phyloP scores from a whole-genome alignment of 2,797 vertebrate species.

The Premnoplex brunnescens region DNA sequence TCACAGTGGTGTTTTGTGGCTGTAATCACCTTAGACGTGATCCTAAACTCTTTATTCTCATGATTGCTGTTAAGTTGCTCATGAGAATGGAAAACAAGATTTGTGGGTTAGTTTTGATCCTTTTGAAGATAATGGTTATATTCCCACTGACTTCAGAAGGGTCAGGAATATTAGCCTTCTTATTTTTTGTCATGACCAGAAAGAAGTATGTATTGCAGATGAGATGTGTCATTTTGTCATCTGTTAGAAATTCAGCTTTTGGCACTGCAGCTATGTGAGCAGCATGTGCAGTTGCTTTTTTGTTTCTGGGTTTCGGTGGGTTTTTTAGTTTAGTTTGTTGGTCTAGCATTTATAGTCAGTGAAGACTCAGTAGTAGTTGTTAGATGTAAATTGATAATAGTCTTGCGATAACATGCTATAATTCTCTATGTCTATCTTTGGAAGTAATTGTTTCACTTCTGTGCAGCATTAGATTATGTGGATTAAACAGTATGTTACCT shows the following conservation, averaged over 20 bases:
- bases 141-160: background rate
- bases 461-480: background rate
- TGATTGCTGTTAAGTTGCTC: constrained; percentile 41
- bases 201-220: background rate
- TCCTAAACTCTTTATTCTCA: constrained; percentile 9
- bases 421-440: background rate
- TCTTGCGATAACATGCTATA: background rate
- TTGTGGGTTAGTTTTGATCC: constrained; percentile 30
- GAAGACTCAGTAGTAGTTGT: background rate
- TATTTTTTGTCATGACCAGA: background rate
- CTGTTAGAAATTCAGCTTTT: constrained; percentile 13
- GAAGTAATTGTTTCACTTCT: background rate
- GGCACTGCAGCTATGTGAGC: background rate
- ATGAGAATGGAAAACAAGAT: constrained; percentile 59
- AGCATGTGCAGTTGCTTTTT: background rate
- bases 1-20: background rate
- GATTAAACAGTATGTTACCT: background rate
- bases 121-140: constrained; percentile 23
- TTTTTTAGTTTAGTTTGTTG: background rate
- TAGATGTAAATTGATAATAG: background rate
- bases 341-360: background rate
- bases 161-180: background rate
- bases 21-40: constrained; percentile 30
- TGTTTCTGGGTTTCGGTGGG: background rate
- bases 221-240: constrained; percentile 2